Evolutionary conservation across 2,797 vertebrate genomes (phyloP), one percentile per base, ranked within the genome.

Genomic region (Anguilla anguilla): DNA sequence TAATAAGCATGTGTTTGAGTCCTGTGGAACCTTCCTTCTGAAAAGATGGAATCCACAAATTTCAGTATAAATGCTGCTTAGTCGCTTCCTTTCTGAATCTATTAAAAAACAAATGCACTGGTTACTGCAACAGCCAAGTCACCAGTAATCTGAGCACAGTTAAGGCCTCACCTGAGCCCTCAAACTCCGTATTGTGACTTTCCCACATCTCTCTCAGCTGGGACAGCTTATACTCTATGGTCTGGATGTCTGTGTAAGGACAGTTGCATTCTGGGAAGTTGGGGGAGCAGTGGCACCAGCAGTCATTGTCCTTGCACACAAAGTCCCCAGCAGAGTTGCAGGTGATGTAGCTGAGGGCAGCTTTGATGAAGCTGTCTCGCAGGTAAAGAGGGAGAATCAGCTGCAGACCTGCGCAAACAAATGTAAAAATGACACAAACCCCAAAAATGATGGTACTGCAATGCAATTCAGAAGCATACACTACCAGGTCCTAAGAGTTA

Each of bases 281-380:
- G 0, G 94, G 89, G 86, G 94, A 94, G 89, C 96, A 97, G 64
- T 94, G 93, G 91, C 96, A 97, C 95, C 89, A 95, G 88, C 96
- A 97, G 92, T 97, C 96, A 6, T 94, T 94, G 64, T 87, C 92
- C 87, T 2, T 95, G 92, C 96, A 97, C 90, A 96, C 49, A 85
- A 97, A 95, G 91, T 96, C 94, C 0, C 96, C 96, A 0, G 95
- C 95, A 0, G 96, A 96, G 93, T 95, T 93, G 92, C 96, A 97
- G 0, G 96, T 96, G 53, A 97, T 96, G 88, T 97, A 97, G 93
- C 96, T 96, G 87, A 97, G 94, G 0, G 96, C 96, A 0, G 96
- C 96, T 0, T 92, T 92, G 89, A 97, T 96, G 0, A 96, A 97
- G 51, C 94, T 90, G 85, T 96, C 95, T 6, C 94, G 94, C 85